phyloP scores from a whole-genome alignment of 2,888 invertebrate species.

The Bombylius discolor region DNA sequence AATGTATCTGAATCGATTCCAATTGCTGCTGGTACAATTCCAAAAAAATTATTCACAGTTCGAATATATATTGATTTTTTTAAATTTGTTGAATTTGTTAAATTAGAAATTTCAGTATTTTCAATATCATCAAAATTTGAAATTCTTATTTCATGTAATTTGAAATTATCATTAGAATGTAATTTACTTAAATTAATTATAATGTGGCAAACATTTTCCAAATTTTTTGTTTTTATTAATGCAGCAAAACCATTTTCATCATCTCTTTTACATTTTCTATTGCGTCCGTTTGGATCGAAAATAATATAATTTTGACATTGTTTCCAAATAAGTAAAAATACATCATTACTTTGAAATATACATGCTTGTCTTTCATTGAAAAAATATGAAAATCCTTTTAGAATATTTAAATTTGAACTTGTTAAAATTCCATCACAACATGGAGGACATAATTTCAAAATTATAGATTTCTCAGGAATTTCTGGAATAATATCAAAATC shows the following conservation, averaged over 20 bases:
- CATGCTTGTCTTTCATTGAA: conserved; percentile 25
- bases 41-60: neutral
- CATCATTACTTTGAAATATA: conserved; percentile 22
- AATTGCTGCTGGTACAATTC: neutral
- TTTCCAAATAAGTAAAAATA: conserved; percentile 37
- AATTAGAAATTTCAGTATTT: neutral
- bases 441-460: neutral
- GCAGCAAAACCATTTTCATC: conserved; percentile 40
- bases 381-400: conserved; percentile 24
- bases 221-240: conserved; percentile 28
- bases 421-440: conserved; percentile 1
- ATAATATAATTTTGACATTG: conserved; percentile 44
- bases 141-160: conserved; percentile 26
- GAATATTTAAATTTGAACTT: conserved; percentile 23
- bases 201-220: conserved; percentile 29
- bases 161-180: conserved; percentile 20
- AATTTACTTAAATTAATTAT: conserved; percentile 24
- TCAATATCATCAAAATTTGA: conserved; percentile 17
- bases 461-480: conserved; percentile 19
- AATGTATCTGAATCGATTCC: neutral
- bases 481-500: conserved; percentile 29
- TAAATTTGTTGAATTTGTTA: neutral
- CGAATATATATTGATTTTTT: neutral
- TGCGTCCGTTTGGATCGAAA: conserved; percentile 45
- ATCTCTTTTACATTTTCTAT: conserved; percentile 23